These are phyloP conservation scores for Synanthedon vespiformis DNA, from an alignment of 2,888 invertebrate genomes.

Conservation along the genomic window DNA sequence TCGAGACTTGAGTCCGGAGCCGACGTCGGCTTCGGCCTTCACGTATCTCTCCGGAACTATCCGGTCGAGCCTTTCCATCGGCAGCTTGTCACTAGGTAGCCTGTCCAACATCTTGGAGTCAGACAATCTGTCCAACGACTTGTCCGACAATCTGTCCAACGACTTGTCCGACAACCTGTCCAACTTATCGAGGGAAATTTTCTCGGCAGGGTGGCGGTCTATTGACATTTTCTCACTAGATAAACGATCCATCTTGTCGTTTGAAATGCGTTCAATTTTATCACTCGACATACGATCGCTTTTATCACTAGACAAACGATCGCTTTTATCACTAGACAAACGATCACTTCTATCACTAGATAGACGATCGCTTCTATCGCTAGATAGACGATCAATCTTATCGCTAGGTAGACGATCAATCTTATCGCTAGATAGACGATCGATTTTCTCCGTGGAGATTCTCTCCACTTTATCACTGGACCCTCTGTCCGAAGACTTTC, in stretches of 20 bases:
- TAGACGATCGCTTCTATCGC: background rate
- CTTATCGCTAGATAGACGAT: background rate
- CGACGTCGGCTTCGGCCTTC: constrained; percentile 56
- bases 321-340: constrained; percentile 6
- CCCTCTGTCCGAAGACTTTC: constrained; percentile 11
- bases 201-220: constrained; percentile 16
- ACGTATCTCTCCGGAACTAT: constrained; percentile 30
- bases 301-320: constrained; percentile 6
- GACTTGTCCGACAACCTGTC: constrained; percentile 31
- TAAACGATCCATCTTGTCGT: constrained; percentile 13
- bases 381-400: constrained; percentile 10
- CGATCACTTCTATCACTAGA: constrained; percentile 2
- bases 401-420: constrained; percentile 8
- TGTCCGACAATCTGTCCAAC: constrained; percentile 23
- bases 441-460: background rate
- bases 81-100: constrained; percentile 1
- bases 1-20: constrained; percentile 41
- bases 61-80: constrained; percentile 12
- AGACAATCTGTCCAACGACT: constrained; percentile 22
- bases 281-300: constrained; percentile 1
- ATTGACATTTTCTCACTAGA: constrained; percentile 16
- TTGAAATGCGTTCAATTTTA: constrained; percentile 15
- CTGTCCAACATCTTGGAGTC: constrained; percentile 24
- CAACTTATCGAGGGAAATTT: constrained; percentile 15
- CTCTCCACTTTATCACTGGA: background rate